Evolutionary conservation across 2,888 invertebrate genomes (phyloP).

Genomic region (Norana najaformis): DNA sequence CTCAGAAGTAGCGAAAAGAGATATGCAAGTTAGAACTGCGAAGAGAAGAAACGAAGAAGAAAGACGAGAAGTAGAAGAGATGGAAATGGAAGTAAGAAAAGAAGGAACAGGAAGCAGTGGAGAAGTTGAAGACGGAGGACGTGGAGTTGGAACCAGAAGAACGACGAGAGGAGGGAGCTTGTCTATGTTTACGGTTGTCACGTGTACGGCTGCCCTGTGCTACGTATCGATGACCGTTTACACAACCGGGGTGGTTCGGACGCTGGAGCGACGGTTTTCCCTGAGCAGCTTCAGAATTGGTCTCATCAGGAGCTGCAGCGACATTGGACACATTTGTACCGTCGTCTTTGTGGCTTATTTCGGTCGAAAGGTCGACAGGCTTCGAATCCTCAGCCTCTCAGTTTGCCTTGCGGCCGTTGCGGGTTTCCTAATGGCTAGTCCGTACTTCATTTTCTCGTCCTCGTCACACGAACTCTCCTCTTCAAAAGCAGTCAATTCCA

Average conservation of each 20-base stretch:
- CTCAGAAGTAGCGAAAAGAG: no score
- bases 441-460: conserved; percentile 34
- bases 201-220: conserved; percentile 24
- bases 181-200: conserved; percentile 33
- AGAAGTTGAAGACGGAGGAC: no score
- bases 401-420: conserved; percentile 35
- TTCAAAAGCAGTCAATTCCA: no score
- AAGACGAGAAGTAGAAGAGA: no score
- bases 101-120: no score
- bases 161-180: no score
- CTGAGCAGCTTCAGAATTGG: conserved; percentile 40
- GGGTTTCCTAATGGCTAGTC: conserved; percentile 38
- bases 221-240: conserved; percentile 33
- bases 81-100: no score
- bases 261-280: conserved; percentile 42
- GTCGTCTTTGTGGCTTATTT: conserved; percentile 43
- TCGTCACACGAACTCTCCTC: no score
- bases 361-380: conserved; percentile 40
- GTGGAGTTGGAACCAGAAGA: no score
- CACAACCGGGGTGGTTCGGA: conserved; percentile 39
- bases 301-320: conserved; percentile 37
- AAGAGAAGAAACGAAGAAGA: no score
- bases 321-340: conserved; percentile 39
- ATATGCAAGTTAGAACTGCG: no score
- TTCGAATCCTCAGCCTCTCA: conserved; percentile 34